Percentiles rank a stretch among this genome's conserved stretches.
Conservation (phyloP, 2,113 vertebrate genomes). For the Heptranchias perlo region DNA sequence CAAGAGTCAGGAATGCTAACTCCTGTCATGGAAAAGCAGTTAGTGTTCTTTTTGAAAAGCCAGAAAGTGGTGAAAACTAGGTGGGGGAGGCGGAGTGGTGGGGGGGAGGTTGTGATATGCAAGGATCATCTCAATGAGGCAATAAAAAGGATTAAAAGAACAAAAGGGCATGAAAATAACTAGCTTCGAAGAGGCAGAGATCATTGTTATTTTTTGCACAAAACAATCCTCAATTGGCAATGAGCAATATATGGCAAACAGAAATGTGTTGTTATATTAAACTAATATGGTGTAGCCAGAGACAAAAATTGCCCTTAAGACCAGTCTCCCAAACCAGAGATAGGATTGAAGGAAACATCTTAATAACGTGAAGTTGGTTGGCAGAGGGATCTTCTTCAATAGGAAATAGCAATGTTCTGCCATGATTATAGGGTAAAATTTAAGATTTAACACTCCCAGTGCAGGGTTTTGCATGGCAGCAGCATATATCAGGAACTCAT, state of each 20-base stretch:
- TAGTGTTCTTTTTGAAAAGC: not conserved
- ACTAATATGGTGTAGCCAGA: not conserved
- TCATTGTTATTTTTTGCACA: not conserved
- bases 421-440: not conserved
- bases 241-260: not conserved
- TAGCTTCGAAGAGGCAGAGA: not conserved
- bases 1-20: not conserved
- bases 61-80: not conserved
- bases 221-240: not conserved
- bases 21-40: not conserved
- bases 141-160: not conserved
- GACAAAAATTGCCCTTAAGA: not conserved
- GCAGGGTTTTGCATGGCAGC: not conserved
- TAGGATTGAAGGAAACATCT: not conserved
- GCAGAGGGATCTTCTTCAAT: not conserved
- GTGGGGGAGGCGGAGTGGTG: no score
- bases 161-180: not conserved
- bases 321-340: not conserved
- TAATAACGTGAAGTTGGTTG: not conserved
- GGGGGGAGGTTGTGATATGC: not conserved
- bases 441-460: not conserved
- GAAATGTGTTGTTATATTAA: not conserved
- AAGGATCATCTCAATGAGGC: not conserved
- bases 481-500: not conserved
- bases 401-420: not conserved